Evolutionary conservation across 2,888 invertebrate genomes (phyloP).

Genomic region (Agrenia bidenticulata): DNA sequence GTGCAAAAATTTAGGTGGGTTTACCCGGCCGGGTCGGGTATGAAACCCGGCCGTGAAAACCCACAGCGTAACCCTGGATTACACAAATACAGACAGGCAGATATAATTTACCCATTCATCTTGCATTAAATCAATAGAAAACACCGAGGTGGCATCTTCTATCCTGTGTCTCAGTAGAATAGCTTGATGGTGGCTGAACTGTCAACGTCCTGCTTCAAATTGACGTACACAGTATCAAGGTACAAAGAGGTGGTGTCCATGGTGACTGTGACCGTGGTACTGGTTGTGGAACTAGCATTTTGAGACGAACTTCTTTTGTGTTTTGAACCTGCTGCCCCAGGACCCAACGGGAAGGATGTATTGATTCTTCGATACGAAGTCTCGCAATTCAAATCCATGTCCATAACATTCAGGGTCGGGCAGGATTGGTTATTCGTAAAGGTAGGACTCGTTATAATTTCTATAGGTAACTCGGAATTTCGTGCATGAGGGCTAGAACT

Average conservation of each 20-base stretch:
- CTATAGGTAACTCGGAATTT: not conserved
- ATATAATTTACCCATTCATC: too few species aligned
- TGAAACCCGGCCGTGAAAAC: too few species aligned
- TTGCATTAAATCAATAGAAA: too few species aligned
- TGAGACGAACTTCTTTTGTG: not conserved
- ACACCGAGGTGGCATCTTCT: too few species aligned
- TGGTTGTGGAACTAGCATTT: not conserved
- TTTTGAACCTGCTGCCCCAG: not conserved
- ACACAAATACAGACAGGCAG: too few species aligned
- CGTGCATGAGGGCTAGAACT: not conserved
- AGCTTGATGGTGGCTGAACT: conserved; percentile 6
- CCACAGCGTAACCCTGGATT: too few species aligned
- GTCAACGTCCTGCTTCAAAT: conserved; percentile 25
- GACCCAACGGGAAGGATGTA: not conserved
- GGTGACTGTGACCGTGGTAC: conserved; percentile 28
- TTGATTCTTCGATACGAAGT: conserved; percentile 2
- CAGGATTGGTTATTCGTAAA: not conserved
- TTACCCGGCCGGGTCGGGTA: too few species aligned
- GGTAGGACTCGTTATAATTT: not conserved
- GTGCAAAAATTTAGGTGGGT: too few species aligned
- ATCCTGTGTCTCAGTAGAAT: conserved; percentile 1
- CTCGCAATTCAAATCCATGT: not conserved
- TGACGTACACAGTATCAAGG: conserved; percentile 35
- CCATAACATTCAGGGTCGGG: not conserved
- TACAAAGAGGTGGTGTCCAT: conserved; percentile 37